Evolutionary conservation across 2,888 invertebrate species (phyloP).

Genomic region (Cheilosia variabilis): DNA sequence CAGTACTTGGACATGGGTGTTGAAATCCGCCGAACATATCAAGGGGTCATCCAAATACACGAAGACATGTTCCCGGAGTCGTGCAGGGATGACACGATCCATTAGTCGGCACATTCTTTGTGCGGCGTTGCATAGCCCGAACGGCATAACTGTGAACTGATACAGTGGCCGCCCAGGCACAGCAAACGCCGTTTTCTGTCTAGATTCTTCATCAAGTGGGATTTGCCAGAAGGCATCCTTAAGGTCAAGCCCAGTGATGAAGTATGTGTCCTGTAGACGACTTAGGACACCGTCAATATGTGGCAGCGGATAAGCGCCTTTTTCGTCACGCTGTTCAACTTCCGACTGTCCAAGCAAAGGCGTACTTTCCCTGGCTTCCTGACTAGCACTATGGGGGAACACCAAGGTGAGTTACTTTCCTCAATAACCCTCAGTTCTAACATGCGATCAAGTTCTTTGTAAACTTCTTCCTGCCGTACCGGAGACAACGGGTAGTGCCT

Average conservation of each 20-base stretch:
- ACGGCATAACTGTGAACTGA: slow-evolving; percentile 18
- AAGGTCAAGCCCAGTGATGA: slow-evolving; percentile 42
- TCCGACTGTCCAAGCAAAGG: no score
- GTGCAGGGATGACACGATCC: not conserved
- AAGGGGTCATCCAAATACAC: no score
- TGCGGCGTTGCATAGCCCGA: slow-evolving; percentile 7
- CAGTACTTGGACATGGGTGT: not conserved
- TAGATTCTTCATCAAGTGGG: slow-evolving; percentile 6
- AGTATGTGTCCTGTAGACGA: slow-evolving; percentile 55
- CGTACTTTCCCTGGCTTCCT: slow-evolving; percentile 49
- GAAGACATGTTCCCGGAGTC: not conserved
- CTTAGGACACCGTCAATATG: slow-evolving; percentile 68
- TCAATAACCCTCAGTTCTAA: slow-evolving; percentile 4
- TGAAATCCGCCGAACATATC: not conserved
- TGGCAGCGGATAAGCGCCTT: not conserved
- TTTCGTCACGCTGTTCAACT: no score
- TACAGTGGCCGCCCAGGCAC: slow-evolving; percentile 12
- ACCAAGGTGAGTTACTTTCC: not conserved
- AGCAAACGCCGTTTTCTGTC: slow-evolving; percentile 10
- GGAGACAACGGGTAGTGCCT: not conserved
- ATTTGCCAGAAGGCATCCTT: slow-evolving; percentile 46
- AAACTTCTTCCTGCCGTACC: not conserved
- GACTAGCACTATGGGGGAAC: slow-evolving; percentile 59
- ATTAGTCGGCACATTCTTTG: not conserved
- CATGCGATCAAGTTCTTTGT: not conserved